Percentiles rank a stretch among this genome's conserved stretches.
These are phyloP conservation scores for Battus philenor DNA, from an alignment of 1,140 invertebrate species.

Conservation along the genomic window DNA sequence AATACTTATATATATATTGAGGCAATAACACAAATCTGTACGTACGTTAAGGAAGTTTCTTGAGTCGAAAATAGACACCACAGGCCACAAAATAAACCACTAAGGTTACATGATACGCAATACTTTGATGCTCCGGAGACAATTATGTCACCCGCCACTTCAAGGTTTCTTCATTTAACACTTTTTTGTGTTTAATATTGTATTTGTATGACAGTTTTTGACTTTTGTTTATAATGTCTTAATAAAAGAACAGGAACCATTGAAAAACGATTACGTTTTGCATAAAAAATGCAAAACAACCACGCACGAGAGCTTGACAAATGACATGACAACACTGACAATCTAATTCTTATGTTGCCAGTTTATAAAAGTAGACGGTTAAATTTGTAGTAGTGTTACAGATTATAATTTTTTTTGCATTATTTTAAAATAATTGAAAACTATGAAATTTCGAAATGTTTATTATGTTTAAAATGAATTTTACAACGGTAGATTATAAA, in stretches of 20 bases:
- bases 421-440: too few species aligned
- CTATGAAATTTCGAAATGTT: too few species aligned
- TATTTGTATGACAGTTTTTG: conserved; percentile 22
- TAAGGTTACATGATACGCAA: conserved; percentile 67
- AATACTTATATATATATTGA: background rate
- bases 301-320: conserved; percentile 32
- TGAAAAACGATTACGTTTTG: conserved; percentile 29
- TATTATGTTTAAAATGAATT: background rate
- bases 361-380: background rate
- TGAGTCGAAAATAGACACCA: conserved; percentile 56
- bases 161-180: conserved; percentile 23
- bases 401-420: background rate
- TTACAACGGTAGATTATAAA: too few species aligned
- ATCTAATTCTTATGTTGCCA: conserved; percentile 7
- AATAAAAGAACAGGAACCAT: conserved; percentile 26
- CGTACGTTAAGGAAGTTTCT: conserved; percentile 39
- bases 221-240: conserved; percentile 25
- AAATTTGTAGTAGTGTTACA: background rate
- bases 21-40: conserved; percentile 19
- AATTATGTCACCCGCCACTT: conserved; percentile 41
- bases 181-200: conserved; percentile 25
- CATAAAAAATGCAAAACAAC: conserved; percentile 37
- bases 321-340: conserved; percentile 20
- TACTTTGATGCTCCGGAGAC: conserved; percentile 30
- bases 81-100: conserved; percentile 63